phyloP scores from a whole-genome alignment of 2,113 vertebrate species.

The Brienomyrus longianalis region DNA sequence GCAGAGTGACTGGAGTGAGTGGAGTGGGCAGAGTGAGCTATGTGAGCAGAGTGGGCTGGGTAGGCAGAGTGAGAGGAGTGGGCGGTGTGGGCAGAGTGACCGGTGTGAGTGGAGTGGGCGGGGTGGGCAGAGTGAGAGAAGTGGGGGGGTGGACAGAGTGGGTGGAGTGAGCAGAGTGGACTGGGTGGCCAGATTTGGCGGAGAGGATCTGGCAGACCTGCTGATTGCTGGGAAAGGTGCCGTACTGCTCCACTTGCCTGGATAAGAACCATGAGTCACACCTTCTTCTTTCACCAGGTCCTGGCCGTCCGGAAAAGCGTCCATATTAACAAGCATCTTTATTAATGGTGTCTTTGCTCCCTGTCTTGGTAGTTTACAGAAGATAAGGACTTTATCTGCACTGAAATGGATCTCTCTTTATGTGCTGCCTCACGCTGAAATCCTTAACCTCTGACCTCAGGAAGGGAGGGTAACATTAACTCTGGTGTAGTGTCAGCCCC shows the following conservation, averaged over 20 bases:
- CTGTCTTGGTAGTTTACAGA: not conserved
- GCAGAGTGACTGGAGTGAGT: not conserved
- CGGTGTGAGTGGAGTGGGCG: not conserved
- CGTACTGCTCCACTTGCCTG: slow-evolving; percentile 30
- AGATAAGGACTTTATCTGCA: not conserved
- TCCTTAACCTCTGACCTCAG: slow-evolving; percentile 3
- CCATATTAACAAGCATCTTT: not conserved
- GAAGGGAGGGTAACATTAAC: not conserved
- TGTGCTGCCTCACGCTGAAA: not conserved
- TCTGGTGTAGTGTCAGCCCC: not conserved
- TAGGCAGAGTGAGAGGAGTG: too few relatives aligned
- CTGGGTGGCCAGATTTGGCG: not conserved
- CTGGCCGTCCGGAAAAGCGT: not conserved
- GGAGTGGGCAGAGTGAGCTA: not conserved
- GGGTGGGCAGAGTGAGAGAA: not conserved
- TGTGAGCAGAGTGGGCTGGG: not conserved
- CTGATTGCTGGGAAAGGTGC: slow-evolving; percentile 19
- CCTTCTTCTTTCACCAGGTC: not conserved
- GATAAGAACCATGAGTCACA: not conserved
- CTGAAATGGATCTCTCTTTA: not conserved
- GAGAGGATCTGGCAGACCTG: not conserved
- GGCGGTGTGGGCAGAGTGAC: too few relatives aligned
- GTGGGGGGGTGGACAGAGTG: not conserved
- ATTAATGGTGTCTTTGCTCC: not conserved
- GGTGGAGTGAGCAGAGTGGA: not conserved